Evolutionary conservation across 2,113 vertebrate species (phyloP).

Genomic region (Hippoglossus stenolepis): DNA sequence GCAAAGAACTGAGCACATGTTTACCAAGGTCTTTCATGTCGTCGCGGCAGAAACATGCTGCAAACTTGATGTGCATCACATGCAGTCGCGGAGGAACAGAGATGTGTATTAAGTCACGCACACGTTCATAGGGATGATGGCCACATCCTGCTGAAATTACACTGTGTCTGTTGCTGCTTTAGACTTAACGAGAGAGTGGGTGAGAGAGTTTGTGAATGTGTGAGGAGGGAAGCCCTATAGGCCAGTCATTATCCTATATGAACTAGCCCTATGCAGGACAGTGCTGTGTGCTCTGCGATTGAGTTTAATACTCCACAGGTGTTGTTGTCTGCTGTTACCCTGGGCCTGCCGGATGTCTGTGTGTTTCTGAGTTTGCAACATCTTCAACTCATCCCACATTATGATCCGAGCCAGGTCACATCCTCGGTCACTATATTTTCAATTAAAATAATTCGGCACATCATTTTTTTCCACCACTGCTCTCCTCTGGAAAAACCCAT

Average conservation of each 20-base stretch:
- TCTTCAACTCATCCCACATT: slow-evolving; percentile 23
- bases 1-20: slow-evolving; percentile 39
- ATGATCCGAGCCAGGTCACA: slow-evolving; percentile 16
- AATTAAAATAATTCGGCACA: slow-evolving; percentile 48
- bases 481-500: slow-evolving; percentile 59
- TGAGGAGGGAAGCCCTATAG: slow-evolving; percentile 62
- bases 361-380: slow-evolving; percentile 29
- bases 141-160: slow-evolving; percentile 79
- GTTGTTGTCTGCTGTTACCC: slow-evolving; percentile 55
- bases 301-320: slow-evolving; percentile 68
- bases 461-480: slow-evolving; percentile 25
- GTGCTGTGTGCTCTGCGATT: slow-evolving; percentile 8
- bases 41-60: slow-evolving; percentile 53
- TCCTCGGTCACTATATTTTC: slow-evolving; percentile 17
- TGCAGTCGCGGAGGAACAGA: slow-evolving; percentile 53
- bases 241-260: slow-evolving; percentile 70
- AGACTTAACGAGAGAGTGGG: slow-evolving; percentile 65
- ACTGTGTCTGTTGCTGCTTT: slow-evolving; percentile 73
- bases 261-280: slow-evolving; percentile 62
- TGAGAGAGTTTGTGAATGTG: slow-evolving; percentile 41
- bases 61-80: slow-evolving; percentile 29
- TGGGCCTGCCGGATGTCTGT: slow-evolving; percentile 28
- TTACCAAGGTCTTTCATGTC: slow-evolving; percentile 61
- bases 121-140: slow-evolving; percentile 67
- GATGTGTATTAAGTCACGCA: slow-evolving; percentile 75